Conservation (phyloP, 2,113 vertebrate genomes). For the Lanius ludovicianus region DNA sequence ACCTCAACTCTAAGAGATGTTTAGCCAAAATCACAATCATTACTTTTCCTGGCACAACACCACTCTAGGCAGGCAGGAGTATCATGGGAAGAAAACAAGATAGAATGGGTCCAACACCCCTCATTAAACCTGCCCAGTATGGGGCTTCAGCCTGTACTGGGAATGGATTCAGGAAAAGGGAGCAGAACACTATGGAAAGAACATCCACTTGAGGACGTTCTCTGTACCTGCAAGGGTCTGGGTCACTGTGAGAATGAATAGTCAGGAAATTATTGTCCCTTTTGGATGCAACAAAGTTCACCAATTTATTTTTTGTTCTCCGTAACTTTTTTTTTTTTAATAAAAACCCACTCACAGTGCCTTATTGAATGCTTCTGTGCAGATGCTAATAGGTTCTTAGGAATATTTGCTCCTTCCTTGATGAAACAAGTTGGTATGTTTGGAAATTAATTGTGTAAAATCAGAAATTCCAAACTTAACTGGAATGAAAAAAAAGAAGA, state of each 20-base stretch:
- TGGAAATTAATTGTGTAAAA: slow-evolving; percentile 12
- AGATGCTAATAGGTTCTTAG: not conserved
- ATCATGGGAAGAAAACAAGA: not conserved
- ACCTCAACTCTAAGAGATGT: not conserved
- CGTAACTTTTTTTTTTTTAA: not conserved
- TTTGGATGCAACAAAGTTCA: not conserved
- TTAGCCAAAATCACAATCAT: not conserved
- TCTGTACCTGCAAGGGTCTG: not conserved
- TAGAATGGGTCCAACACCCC: not conserved
- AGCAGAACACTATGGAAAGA: not conserved
- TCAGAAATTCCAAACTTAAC: not conserved
- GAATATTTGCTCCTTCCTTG: not conserved
- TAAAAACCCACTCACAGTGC: not conserved
- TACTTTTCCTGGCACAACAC: not conserved
- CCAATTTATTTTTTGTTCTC: not conserved
- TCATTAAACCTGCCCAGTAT: not conserved
- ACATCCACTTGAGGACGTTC: rapidly evolving
- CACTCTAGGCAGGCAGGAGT: not conserved
- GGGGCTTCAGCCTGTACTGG: not conserved
- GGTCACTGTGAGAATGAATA: not conserved
- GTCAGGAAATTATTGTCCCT: not conserved
- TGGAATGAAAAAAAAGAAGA: not conserved
- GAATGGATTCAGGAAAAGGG: not conserved
- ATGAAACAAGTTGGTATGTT: not conserved
- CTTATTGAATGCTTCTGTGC: not conserved